Evolutionary conservation across 1,140 invertebrate genomes (phyloP).

Genomic region (Ceratitis capitata): DNA sequence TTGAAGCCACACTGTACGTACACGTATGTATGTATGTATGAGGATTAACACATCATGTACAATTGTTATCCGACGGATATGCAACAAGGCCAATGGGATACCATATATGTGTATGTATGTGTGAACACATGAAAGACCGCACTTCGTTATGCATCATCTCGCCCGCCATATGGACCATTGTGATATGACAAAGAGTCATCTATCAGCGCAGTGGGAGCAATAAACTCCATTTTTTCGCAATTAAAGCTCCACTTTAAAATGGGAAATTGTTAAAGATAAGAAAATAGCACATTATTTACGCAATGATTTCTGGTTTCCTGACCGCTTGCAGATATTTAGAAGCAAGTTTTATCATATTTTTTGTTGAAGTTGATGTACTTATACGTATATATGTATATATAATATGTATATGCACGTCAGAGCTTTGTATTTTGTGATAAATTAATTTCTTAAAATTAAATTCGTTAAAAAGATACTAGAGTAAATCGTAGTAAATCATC

Average conservation of each 20-base stretch:
- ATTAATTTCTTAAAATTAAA: too few species aligned
- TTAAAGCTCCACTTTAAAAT: not conserved
- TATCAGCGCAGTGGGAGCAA: not conserved
- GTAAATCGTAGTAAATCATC: too few species aligned
- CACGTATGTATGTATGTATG: not conserved
- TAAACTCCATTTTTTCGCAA: not conserved
- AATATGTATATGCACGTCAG: not conserved
- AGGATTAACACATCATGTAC: not conserved
- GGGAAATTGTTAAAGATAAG: conserved; percentile 4
- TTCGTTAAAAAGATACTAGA: too few species aligned
- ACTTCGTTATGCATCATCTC: too few species aligned
- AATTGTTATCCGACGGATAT: not conserved
- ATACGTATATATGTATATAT: not conserved
- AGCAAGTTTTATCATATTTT: not conserved
- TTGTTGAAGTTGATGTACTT: too few species aligned
- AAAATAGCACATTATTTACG: not conserved
- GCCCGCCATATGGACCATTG: not conserved
- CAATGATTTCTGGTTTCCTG: not conserved
- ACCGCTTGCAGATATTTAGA: not conserved
- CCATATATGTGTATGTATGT: not conserved
- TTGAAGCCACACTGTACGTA: not conserved
- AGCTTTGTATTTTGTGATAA: too few species aligned
- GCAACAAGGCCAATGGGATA: not conserved
- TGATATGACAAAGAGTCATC: not conserved
- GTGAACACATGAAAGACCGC: not conserved